Evolutionary conservation across 2,888 invertebrate genomes (phyloP).

Genomic region (Andrena chrysosceles): DNA sequence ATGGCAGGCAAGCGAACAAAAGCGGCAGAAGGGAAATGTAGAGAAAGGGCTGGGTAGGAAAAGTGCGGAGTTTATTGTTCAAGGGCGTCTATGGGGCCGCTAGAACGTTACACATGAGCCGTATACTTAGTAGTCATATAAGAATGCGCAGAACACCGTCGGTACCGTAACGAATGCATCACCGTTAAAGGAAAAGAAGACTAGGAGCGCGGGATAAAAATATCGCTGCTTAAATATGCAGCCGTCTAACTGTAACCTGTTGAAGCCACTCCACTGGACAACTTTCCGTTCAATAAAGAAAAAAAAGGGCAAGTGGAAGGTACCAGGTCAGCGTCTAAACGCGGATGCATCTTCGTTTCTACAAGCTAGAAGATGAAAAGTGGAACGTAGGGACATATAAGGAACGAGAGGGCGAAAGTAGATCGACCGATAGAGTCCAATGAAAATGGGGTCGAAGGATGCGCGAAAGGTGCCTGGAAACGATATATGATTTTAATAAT

Average conservation of each 20-base stretch:
- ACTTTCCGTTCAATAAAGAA: slow-evolving; percentile 3
- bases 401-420: no score
- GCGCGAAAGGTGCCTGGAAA: not conserved
- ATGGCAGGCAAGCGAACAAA: not conserved
- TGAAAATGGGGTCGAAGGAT: not conserved
- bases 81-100: slow-evolving; percentile 66
- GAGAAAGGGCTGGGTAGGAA: slow-evolving; percentile 23
- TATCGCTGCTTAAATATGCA: slow-evolving; percentile 51
- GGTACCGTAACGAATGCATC: slow-evolving; percentile 72
- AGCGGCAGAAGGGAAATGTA: not conserved
- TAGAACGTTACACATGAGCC: slow-evolving; percentile 67
- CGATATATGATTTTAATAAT: slow-evolving; percentile 36
- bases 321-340: not conserved
- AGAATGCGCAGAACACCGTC: slow-evolving; percentile 59
- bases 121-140: slow-evolving; percentile 70
- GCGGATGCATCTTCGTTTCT: not conserved
- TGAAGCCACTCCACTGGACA: not conserved
- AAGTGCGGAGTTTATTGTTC: slow-evolving; percentile 67
- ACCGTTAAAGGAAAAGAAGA: slow-evolving; percentile 65
- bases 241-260: slow-evolving; percentile 29
- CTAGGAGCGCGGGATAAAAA: slow-evolving; percentile 42
- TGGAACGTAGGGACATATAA: no score
- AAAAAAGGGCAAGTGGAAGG: not conserved
- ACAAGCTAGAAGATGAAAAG: no score
- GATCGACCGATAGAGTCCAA: no score